Evolutionary conservation across 2,797 vertebrate genomes (phyloP), one percentile per base, ranked within the genome.

Genomic region (Microchirus variegatus): DNA sequence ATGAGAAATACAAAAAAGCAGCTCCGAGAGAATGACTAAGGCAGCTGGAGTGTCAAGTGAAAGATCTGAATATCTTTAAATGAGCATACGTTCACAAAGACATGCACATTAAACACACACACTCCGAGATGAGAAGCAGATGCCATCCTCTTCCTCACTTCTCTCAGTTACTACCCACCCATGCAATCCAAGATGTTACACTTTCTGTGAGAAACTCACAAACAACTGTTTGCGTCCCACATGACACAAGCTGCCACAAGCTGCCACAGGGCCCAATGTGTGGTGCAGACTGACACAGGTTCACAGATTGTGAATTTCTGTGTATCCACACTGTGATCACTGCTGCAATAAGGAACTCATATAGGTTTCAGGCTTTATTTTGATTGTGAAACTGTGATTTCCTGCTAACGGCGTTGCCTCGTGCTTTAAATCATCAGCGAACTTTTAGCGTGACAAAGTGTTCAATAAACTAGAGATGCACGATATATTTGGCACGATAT

Each of bases 141-240:
- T 78, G 75, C 51, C 66, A 48, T 58, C 61, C 52, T 61, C 53
- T 54, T 71, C 41, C 16, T 63, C 12, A 3, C 53, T 80, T 68
- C 35, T 67, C 44, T 72, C 64, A 44, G 81, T 60, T 67, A 43
- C 44, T 55, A 51, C 55, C 69, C 59, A 59, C 77, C 12, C 61
- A 78, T 63, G 71, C 55, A 17, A 53, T n/a, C 48, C 58, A 74
- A 78, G 56, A 78, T 82, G 81, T 58, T 56, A 65, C 73, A 78
- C 57, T 74, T 83, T 82, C 60, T 70, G 61, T 18, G 35, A 83
- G 52, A 73, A 77, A 66, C 45, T 63, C 52, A 57, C 58, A 67
- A 78, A 82, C 62, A 73, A 70, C 51, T 58, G 63, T 67, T 81
- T 83, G 53, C 31, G 58, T 67, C 47, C 66, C 71, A 68, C 53